Evolutionary conservation across 2,888 invertebrate genomes (phyloP).

Genomic region (Erpobdella octoculata): DNA sequence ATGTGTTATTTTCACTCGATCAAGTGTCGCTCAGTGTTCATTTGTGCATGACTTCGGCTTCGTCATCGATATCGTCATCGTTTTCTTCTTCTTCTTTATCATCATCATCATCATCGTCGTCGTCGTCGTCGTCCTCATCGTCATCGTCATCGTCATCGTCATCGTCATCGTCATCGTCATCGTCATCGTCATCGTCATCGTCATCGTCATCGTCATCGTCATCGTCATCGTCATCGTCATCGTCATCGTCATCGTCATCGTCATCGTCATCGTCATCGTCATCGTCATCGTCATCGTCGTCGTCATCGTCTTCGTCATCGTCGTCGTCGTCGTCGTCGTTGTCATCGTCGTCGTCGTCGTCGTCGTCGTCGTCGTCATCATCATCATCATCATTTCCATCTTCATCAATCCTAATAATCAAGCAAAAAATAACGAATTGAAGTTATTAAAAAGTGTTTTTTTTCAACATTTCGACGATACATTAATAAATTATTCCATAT

Average conservation of each 20-base stretch:
- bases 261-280: slow-evolving; percentile 14
- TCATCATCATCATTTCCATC: background rate
- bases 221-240: slow-evolving; percentile 7
- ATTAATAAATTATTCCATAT: too few relatives aligned
- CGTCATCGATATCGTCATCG: too few relatives aligned
- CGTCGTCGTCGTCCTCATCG: background rate
- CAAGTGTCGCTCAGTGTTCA: too few relatives aligned
- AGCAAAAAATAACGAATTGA: too few relatives aligned
- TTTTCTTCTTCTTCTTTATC: background rate
- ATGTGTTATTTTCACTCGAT: too few relatives aligned
- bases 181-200: slow-evolving; percentile 3
- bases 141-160: background rate
- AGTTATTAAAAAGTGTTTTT: too few relatives aligned
- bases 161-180: background rate
- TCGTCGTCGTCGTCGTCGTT: slow-evolving; percentile 6
- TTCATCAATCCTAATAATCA: too few relatives aligned
- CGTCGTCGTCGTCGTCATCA: slow-evolving; percentile 13
- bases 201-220: slow-evolving; percentile 12
- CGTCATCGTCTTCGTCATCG: slow-evolving; percentile 12
- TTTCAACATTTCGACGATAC: too few relatives aligned
- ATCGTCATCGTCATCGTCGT: slow-evolving; percentile 6
- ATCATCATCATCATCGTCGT: background rate
- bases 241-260: slow-evolving; percentile 4
- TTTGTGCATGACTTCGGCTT: too few relatives aligned
- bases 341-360: background rate